A percentile compares a stretch with the other conserved stretches of the same genome.
phyloP scores from a whole-genome alignment of 2,113 vertebrate species.

The Danio rerio region GRCz12tu NC_133178.1:25458001-25458500 shows the following conservation, averaged over 20 bases:
- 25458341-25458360: neutral
- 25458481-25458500: slow-evolving; percentile 61
- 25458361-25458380: neutral
- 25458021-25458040: too few species aligned
- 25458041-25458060: neutral
- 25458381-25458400: slow-evolving; percentile 46
- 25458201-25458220: slow-evolving; percentile 45
- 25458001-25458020: too few species aligned
- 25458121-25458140: neutral
- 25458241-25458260: slow-evolving; percentile 51
- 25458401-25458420: slow-evolving; percentile 58
- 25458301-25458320: slow-evolving; percentile 47
- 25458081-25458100: neutral
- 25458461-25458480: slow-evolving; percentile 58
- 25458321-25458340: slow-evolving; percentile 51
- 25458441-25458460: slow-evolving; percentile 42
- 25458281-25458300: slow-evolving; percentile 58
- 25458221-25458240: slow-evolving; percentile 48
- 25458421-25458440: slow-evolving; percentile 57
- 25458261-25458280: slow-evolving; percentile 57
- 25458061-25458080: neutral
- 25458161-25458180: neutral
- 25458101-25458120: slow-evolving; percentile 25
- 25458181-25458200: slow-evolving; percentile 50
- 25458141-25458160: slow-evolving; percentile 29